Evolutionary conservation across 1,140 invertebrate species (phyloP).

Genomic region (Drosophila equinoxialis): DNA sequence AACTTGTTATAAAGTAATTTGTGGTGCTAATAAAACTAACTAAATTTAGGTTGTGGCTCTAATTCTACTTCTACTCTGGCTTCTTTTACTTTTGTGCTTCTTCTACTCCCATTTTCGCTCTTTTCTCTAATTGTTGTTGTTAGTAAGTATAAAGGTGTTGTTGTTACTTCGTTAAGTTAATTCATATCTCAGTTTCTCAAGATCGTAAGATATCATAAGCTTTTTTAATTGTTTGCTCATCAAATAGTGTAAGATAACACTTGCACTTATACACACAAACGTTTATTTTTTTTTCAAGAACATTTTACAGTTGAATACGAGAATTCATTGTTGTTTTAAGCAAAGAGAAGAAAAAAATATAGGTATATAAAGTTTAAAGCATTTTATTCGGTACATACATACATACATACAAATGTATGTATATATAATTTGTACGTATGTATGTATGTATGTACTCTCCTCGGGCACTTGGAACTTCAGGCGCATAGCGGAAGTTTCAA

Average conservation of each 20-base stretch:
- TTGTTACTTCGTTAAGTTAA: not conserved
- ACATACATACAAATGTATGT: too few relatives aligned
- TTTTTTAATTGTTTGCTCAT: constrained; percentile 17
- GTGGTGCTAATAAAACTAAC: constrained; percentile 2
- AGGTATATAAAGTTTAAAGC: constrained; percentile 3
- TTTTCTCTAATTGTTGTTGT: not conserved
- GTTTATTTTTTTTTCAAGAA: not conserved
- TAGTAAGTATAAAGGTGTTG: not conserved
- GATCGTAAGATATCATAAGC: constrained; percentile 18
- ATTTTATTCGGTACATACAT: constrained; percentile 10
- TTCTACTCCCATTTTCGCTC: not conserved
- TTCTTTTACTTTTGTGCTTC: not conserved
- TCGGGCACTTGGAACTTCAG: constrained; percentile 28
- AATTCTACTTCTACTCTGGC: not conserved
- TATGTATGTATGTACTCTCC: too few relatives aligned
- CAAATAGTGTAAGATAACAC: constrained; percentile 18
- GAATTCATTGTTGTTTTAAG: constrained; percentile 6
- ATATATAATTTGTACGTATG: not conserved
- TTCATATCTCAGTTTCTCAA: constrained; percentile 11
- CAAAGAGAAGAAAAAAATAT: too few relatives aligned
- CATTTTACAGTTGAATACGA: constrained; percentile 18
- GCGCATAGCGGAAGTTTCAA: constrained; percentile 59
- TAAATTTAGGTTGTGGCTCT: not conserved
- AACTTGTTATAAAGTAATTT: constrained; percentile 13
- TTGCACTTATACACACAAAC: constrained; percentile 10